Evolutionary conservation across 2,888 invertebrate genomes (phyloP).

Genomic region (Nezara viridula): DNA sequence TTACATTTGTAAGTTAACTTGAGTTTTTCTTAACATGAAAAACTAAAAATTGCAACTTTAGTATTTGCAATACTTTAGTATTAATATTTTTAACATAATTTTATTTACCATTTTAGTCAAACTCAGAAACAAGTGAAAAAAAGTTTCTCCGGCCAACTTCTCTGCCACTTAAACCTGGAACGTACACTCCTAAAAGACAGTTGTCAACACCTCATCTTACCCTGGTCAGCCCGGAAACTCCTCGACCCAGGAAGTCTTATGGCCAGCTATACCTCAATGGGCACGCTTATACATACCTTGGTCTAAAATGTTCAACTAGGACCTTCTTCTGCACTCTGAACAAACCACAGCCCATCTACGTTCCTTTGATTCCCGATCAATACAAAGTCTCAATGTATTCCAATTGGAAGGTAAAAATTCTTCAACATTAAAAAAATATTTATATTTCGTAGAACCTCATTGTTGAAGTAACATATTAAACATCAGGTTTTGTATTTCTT

Average conservation of each 20-base stretch:
- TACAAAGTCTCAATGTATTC: constrained; percentile 97
- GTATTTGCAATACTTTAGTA: background rate
- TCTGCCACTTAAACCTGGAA: constrained; percentile 86
- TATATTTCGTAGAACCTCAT: background rate
- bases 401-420: constrained; percentile 85
- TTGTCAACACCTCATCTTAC: constrained; percentile 86
- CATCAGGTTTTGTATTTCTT: background rate
- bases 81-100: background rate
- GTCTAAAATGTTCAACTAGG: constrained; percentile 90
- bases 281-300: constrained; percentile 91
- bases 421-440: background rate
- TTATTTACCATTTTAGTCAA: background rate
- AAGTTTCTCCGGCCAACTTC: constrained; percentile 80
- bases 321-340: constrained; percentile 94
- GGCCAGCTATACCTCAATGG: constrained; percentile 91
- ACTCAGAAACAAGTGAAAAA: constrained; percentile 60
- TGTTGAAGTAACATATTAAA: background rate
- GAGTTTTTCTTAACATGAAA: no score
- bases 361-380: constrained; percentile 79
- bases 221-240: constrained; percentile 91
- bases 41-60: background rate
- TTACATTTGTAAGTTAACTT: no score
- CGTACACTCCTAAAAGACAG: constrained; percentile 84
- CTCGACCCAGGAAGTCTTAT: constrained; percentile 89
- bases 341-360: constrained; percentile 94